Base-by-base conservation (phyloP, 1,140 invertebrate genomes). In the Eulimnadia texana region DNA sequence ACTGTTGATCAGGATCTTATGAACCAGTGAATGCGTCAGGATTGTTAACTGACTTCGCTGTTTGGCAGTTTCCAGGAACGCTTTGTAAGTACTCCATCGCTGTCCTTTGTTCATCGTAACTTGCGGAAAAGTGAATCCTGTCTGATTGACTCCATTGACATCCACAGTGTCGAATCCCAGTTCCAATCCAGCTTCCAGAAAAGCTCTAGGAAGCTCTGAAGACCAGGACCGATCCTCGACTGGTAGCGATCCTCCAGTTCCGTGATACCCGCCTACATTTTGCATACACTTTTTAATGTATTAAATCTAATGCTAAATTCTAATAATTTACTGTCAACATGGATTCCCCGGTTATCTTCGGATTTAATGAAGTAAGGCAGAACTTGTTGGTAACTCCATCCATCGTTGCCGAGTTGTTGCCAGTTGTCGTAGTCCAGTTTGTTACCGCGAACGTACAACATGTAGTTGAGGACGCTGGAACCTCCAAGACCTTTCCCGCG, bases 371-470 rank as follows among this genome's bases (percentile, higher is more conserved):
- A 92, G 68, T 90, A 92, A 0, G 85, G 85, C 9, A 89, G 67
- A 0, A 92, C 81, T 58, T 92, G 85, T 52, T 91, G 82, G 71
- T 85, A 96, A 1, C 84, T 82, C 93, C 93, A 98, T 0, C 89
- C 89, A 0, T 78, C 74, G 68, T 94, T 95, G 0, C 93, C 93
- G 50, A 90, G 80, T 0, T 77, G 76, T 42, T 86, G 86, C 93
- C 93, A 98, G 57, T 87, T 79, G 71, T 97, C 88, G 68, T 82
- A 98, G 70, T 97, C 93, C 2, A 82, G 76, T 61, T 82, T 80
- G 74, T 96, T 93, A 0, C 93, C 93, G 60, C 93, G 76, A 3
- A 96, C 83, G 70, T 96, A 96, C 0, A 78, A 74, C 77, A 81
- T 80, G 22, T 76, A 78, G 68, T 81, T 81, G 19, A 81, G 69